Base-by-base conservation (phyloP, 2,113 vertebrate genomes). In the Psophia crepitans region DNA sequence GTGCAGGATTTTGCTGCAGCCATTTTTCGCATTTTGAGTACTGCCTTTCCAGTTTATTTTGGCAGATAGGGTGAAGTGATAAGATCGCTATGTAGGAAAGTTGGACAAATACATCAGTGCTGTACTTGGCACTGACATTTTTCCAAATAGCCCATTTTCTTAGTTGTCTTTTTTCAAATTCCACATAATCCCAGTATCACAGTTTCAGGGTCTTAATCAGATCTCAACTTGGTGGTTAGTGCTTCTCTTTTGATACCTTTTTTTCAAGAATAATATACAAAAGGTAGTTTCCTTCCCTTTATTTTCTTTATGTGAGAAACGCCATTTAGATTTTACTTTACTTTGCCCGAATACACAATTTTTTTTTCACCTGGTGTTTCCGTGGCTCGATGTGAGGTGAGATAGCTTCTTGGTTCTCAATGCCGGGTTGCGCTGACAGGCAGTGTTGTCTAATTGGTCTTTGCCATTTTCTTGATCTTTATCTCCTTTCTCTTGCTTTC, bases 31-130 rank as follows among this genome's bases (percentile, higher is more conserved):
- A 27, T 89, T 88, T 83, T 60, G 37, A 64, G 18, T 77, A 65
- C 73, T 92, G 43, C 33, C 89, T 89, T 91, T 87, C 58, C 35
- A 43, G n/a, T n/a, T 96, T 90, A 18, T 90, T 90, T 90, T 89
- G 86, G 84, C 73, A 91, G 65, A 89, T 18, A 69, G 51, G 79
- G 77, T 54, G 80, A 92, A 89, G 48, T 58, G 41, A 57, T 88
- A 91, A 92, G 41, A 65, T 80, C 23, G 2, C 75, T 85, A 28
- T 43, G 64, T 39, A 61, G 21, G 28, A 57, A 90, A 84, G 74
- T 32, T 91, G 77, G 66, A 88, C 57, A 78, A 65, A 79, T n/a
- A 57, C 22, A 77, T 75, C 35, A 75, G 1, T 57, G 21, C 57
- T 84, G 49, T 74, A 54, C 26, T 81, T 78, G 33, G 74, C 46